Base-by-base conservation (phyloP, 2,888 invertebrate species). In the Trileptium ribeirensis region DNA sequence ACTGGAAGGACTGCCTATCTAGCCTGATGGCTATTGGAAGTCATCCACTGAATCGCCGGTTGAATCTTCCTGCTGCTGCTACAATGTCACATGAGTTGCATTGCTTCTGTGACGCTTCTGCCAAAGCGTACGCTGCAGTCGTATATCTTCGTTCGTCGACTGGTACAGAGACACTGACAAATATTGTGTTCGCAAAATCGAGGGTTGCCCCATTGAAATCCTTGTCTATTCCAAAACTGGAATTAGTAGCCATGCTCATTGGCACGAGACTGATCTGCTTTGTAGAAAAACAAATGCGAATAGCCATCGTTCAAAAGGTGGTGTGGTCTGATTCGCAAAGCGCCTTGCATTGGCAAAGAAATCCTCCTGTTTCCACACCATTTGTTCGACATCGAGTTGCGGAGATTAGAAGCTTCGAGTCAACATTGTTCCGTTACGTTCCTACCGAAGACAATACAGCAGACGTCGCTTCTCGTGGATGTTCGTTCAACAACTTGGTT, bases 31-130 rank as follows among this genome's bases (percentile, higher is more conserved):
- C 33, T 29, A 70, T 70, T 31, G 31, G 33, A 33, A 33, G 33
- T 29, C 33, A 33, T 29, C 70, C 31, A 70, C 31, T 70, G 31
- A 29, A 29, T 15, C 70, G 70, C 31, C 31, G n/a, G 70, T 33
- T 70, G 33, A 51, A 51, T 24, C 51, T 51, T 51, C 51, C 51
- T 24, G 33, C 70, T 8, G 70, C 33, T 70, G 36, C 31, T 19
- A 15, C 31, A 36, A 31, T 70, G 3, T 70, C 70, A 31, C 70
- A 70, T n/a, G 33, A 70, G 70, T 33, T 70, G 70, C 70, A 70
- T 31, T 70, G 70, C 70, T 70, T 70, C 70, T 70, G 31, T 70
- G 70, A 70, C n/a, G 70, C 70, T 33, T 70, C 70, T 19, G 70
- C 70, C 31, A 70, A 70, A 36, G 70, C 70, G 31, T 70, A 70